Base-by-base conservation (phyloP, 2,888 invertebrate species). In the Pyrgus malvae region DNA sequence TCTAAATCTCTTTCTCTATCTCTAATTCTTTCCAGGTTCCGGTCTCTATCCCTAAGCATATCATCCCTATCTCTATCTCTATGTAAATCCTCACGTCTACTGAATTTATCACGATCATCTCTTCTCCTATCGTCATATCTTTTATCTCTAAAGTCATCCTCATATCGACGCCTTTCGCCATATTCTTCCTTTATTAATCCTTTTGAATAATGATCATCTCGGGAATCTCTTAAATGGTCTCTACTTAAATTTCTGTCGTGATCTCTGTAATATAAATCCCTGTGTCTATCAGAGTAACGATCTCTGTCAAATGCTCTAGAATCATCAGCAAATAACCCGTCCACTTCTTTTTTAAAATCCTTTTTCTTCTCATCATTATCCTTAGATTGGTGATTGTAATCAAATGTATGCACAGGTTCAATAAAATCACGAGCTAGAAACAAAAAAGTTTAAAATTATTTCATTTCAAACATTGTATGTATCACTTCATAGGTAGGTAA, bases 361-460 rank as follows among this genome's bases (percentile, higher is more conserved):
- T 66, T 80, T 56, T 70, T 81, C 58, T 72, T 80, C 17, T 65
- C 65, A 37, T 85, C 87, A 16, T 72, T 72, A 54, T 86, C 80
- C 62, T 87, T 92, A 45, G 92, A 90, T 67, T 84, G 91, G 70
- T 95, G 94, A 60, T 93, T 92, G 74, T 95, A 95, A 73, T 95
- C 94, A 80, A 94, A 93, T 63, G 92, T 93, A 68, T 93, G 92
- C 4, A 93, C 90, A 16, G 94, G 93, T 71, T 92, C 92, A 63
- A 93, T 91, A 59, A 93, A 90, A 51, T 92, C 91, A 41, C 90
- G 88, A 48, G 83, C 91, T 91, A 68, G 69, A 86, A 79, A 50
- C 23, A 54, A 61, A 63, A 58, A 29, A 25, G 8, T 14, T 16
- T 0, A 35, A 29, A 21, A 31, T 17, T 17, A n/a, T 6, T 4